phyloP scores from a whole-genome alignment of 2,888 invertebrate genomes.

The Lumbricus terrestris region DNA sequence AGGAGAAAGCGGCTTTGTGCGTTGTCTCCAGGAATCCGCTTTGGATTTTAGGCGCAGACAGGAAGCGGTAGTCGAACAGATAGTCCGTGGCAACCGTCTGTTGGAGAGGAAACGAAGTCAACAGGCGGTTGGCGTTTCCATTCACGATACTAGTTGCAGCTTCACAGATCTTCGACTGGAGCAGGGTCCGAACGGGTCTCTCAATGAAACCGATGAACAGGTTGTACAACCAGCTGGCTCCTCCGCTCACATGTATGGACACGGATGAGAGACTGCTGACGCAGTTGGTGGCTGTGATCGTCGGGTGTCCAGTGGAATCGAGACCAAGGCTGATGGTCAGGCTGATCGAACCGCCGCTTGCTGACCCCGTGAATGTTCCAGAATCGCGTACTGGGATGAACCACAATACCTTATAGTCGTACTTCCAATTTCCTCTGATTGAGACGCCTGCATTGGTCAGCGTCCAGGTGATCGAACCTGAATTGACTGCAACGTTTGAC shows the following conservation, averaged over 20 bases:
- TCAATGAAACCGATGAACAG: constrained; percentile 8
- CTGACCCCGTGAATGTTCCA: neutral
- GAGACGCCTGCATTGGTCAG: neutral
- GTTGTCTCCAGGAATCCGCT: neutral
- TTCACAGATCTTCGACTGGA: neutral
- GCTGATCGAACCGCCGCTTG: neutral
- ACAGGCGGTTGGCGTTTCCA: no score
- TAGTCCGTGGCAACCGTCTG: no score
- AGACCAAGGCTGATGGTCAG: neutral
- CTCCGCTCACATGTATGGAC: neutral
- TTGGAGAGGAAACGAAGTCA: no score
- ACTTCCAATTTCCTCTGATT: neutral
- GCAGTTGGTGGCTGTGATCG: neutral
- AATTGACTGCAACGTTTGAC: neutral
- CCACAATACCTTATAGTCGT: neutral
- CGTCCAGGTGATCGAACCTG: neutral
- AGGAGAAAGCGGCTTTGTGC: neutral
- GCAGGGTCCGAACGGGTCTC: neutral
- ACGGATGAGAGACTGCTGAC: neutral
- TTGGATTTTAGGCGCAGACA: neutral
- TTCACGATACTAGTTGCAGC: no score
- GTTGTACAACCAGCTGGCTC: constrained; percentile 13
- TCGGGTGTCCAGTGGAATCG: constrained; percentile 4
- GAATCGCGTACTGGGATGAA: neutral
- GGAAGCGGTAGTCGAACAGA: neutral